Conservation (phyloP, 2,113 vertebrate genomes). For the Clinocottus analis region DNA sequence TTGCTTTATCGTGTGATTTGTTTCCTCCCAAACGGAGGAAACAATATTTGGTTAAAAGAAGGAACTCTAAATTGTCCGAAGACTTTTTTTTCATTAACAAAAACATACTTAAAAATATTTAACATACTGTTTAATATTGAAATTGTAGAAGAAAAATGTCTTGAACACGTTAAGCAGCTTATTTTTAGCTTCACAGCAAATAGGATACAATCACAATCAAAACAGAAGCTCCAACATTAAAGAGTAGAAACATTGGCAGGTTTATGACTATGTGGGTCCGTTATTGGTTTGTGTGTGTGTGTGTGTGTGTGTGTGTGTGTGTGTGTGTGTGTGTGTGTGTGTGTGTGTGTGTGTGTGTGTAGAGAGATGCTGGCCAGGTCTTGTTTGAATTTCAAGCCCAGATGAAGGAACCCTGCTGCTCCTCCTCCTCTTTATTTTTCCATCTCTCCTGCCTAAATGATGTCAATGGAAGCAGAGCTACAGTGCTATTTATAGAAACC, state of each 20-base stretch:
- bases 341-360: conserved; percentile 50
- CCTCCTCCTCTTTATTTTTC: conserved; percentile 86
- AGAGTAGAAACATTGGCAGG: neutral
- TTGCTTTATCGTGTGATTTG: neutral
- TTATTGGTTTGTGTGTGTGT: conserved; percentile 50
- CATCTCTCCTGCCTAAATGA: conserved; percentile 87
- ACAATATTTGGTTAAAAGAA: neutral
- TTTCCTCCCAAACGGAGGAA: no score
- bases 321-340: no score
- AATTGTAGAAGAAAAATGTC: neutral
- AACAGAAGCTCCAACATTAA: neutral
- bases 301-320: no score
- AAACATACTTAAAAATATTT: neutral
- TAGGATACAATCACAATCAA: neutral
- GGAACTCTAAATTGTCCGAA: neutral
- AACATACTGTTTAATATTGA: neutral
- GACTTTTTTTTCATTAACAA: neutral
- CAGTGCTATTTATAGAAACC: conserved; percentile 84
- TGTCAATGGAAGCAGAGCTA: conserved; percentile 87
- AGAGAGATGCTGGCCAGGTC: conserved; percentile 69
- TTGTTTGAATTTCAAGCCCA: conserved; percentile 84
- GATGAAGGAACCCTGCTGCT: conserved; percentile 81
- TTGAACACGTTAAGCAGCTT: neutral
- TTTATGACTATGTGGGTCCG: neutral
- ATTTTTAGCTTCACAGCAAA: neutral